phyloP scores from a whole-genome alignment of 2,888 invertebrate species.

The Sussaba pulchella region DNA sequence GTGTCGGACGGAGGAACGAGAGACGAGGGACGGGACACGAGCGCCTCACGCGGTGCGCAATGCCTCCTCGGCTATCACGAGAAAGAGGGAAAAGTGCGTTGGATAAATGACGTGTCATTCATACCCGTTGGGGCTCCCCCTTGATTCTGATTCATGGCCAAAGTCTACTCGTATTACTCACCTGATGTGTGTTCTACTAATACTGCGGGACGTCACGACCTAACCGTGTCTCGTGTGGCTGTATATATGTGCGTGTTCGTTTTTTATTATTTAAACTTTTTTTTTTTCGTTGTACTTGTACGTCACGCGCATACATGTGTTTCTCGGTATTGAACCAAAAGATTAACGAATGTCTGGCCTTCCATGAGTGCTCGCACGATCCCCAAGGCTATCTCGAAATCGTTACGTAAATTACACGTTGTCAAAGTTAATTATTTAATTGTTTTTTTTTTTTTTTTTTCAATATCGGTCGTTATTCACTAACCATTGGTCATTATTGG shows the following conservation, averaged over 20 bases:
- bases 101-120: conserved; percentile 81
- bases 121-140: conserved; percentile 74
- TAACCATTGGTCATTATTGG: too few species aligned
- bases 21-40: conserved; percentile 54
- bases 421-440: background rate
- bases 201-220: conserved; percentile 5
- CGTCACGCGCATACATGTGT: background rate
- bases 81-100: conserved; percentile 69
- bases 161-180: conserved; percentile 78
- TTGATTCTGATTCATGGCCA: conserved; percentile 80
- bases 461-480: too few species aligned
- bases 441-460: background rate
- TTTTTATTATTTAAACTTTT: too few species aligned
- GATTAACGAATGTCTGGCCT: conserved; percentile 16
- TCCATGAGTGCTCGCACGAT: background rate
- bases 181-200: conserved; percentile 53
- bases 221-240: background rate
- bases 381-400: background rate
- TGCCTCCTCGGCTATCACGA: conserved; percentile 26
- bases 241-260: background rate
- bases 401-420: background rate
- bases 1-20: conserved; percentile 8
- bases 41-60: conserved; percentile 15
- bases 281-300: too few species aligned
- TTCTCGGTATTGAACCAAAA: background rate